These are phyloP conservation scores for Characodon lateralis DNA, from an alignment of 2,797 vertebrate species.

Conservation along the genomic window DNA sequence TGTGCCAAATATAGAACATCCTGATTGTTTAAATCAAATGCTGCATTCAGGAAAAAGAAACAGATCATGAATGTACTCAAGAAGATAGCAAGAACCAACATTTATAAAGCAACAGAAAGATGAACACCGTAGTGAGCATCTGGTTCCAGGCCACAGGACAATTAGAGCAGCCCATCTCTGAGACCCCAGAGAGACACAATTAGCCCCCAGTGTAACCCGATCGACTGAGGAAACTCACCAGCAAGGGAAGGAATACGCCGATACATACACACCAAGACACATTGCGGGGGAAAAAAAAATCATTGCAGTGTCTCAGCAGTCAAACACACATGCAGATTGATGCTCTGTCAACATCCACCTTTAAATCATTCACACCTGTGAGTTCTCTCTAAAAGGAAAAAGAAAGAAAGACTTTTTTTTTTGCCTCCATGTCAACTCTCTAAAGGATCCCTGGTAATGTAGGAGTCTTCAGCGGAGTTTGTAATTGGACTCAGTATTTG, in stretches of 20 bases:
- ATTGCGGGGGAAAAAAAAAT: constrained; percentile 4
- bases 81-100: constrained; percentile 7
- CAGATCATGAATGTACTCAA: constrained; percentile 14
- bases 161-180: constrained; percentile 76
- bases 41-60: constrained; percentile 10
- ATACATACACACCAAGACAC: constrained; percentile 39
- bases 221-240: constrained; percentile 70
- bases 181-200: constrained; percentile 77
- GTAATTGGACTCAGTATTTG: constrained; percentile 31
- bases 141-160: constrained; percentile 77
- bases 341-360: constrained; percentile 32
- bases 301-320: constrained; percentile 29
- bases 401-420: constrained; percentile 49
- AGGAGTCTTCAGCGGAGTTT: constrained; percentile 11
- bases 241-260: constrained; percentile 47
- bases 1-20: background rate
- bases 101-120: constrained; percentile 3
- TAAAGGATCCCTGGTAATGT: constrained; percentile 22
- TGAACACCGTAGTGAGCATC: constrained; percentile 63
- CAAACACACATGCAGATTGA: constrained; percentile 33
- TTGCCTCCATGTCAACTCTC: constrained; percentile 26
- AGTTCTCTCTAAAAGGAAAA: constrained; percentile 61
- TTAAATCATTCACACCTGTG: constrained; percentile 79
- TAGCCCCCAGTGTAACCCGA: constrained; percentile 78
- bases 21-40: background rate